These are phyloP conservation scores for Autographa pulchrina DNA, from an alignment of 2,888 invertebrate species.

Conservation along the genomic window DNA sequence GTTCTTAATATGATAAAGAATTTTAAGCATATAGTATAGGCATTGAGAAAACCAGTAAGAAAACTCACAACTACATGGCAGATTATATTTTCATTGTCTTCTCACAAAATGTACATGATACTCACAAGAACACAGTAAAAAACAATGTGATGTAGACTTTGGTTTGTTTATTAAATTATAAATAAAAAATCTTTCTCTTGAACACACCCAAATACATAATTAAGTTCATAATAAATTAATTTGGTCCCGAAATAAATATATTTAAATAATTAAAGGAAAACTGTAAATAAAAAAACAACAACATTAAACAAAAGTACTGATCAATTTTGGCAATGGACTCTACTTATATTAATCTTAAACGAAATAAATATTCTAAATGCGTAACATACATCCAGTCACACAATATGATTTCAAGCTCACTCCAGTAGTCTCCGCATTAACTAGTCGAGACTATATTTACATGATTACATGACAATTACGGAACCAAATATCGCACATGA, in stretches of 20 bases:
- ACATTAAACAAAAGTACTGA: conserved; percentile 85
- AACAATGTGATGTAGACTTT: conserved; percentile 87
- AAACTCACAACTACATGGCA: conserved; percentile 76
- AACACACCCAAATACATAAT: conserved; percentile 87
- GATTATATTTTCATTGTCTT: conserved; percentile 79
- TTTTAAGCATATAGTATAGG: conserved; percentile 30
- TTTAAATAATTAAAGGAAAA: conserved; percentile 83
- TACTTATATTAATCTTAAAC: conserved; percentile 85
- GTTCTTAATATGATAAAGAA: conserved; percentile 7
- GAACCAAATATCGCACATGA: conserved; percentile 77
- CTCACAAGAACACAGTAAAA: conserved; percentile 81
- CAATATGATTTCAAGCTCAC: conserved; percentile 74
- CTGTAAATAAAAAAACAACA: conserved; percentile 82
- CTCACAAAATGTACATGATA: conserved; percentile 79
- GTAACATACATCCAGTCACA: conserved; percentile 80
- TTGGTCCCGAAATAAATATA: conserved; percentile 90
- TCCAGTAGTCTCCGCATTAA: conserved; percentile 66
- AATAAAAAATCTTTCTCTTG: conserved; percentile 86
- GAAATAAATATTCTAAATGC: conserved; percentile 86
- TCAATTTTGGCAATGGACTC: conserved; percentile 89
- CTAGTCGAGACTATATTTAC: conserved; percentile 80
- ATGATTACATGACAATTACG: conserved; percentile 72
- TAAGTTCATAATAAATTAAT: conserved; percentile 88
- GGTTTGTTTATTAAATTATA: conserved; percentile 89
- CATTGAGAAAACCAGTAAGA: conserved; percentile 54